phyloP scores from a whole-genome alignment of 2,113 vertebrate genomes.

The Cepphus grylle region DNA sequence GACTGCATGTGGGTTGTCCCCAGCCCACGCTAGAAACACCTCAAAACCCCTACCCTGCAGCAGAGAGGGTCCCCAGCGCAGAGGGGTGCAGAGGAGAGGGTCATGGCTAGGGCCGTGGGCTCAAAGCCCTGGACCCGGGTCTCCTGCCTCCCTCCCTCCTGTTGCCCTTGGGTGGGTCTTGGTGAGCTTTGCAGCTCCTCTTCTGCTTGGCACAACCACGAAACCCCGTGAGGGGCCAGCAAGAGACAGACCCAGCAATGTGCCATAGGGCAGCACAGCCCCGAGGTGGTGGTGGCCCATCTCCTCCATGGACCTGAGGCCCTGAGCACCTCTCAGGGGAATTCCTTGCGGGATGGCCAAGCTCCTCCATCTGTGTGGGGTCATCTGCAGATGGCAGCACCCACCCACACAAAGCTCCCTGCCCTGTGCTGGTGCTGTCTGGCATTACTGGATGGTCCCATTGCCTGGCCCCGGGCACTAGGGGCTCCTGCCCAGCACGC shows the following conservation, averaged over 20 bases:
- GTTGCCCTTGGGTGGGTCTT: background rate
- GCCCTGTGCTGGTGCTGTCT: background rate
- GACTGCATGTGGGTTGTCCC: background rate
- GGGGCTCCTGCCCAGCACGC: background rate
- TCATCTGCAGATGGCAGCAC: constrained; percentile 16
- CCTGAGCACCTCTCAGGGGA: background rate
- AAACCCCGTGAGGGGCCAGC: fast-evolving
- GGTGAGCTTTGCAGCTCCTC: background rate
- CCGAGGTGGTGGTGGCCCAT: fast-evolving
- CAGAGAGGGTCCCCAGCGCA: background rate
- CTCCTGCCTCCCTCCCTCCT: background rate
- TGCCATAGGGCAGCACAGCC: background rate
- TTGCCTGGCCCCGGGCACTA: background rate
- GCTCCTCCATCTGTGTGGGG: background rate
- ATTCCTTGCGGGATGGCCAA: fast-evolving
- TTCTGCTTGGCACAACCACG: background rate
- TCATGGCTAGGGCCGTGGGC: fast-evolving
- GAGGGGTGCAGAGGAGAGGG: fast-evolving
- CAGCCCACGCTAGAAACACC: background rate
- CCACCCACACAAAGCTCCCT: background rate
- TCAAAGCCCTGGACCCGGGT: background rate
- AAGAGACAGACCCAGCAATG: background rate
- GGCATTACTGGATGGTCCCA: fast-evolving
- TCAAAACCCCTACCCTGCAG: background rate
- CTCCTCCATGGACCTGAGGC: background rate